phyloP scores from a whole-genome alignment of 2,888 invertebrate genomes.

The Deroplatys truncata region DNA sequence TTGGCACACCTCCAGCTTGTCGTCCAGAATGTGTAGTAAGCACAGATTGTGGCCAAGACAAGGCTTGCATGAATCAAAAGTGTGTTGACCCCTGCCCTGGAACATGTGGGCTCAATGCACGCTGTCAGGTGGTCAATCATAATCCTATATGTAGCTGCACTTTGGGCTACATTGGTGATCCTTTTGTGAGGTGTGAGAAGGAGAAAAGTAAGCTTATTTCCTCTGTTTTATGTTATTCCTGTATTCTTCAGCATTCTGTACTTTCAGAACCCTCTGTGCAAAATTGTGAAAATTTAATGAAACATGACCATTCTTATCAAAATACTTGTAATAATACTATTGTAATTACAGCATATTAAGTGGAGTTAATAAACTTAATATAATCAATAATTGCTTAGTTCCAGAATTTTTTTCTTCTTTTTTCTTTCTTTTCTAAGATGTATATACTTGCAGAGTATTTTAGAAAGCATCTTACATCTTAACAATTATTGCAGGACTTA shows the following conservation, averaged over 20 bases:
- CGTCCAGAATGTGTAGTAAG: conserved; percentile 74
- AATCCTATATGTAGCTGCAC: conserved; percentile 47
- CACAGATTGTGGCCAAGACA: conserved; percentile 60
- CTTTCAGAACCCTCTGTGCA: neutral
- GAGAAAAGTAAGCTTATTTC: conserved; percentile 55
- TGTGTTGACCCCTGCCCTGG: conserved; percentile 54
- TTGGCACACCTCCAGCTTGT: conserved; percentile 74
- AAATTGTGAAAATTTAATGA: neutral
- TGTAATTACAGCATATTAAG: no score
- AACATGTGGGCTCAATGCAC: conserved; percentile 45
- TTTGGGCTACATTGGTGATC: conserved; percentile 70
- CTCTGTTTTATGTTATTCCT: conserved; percentile 34
- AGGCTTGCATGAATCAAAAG: conserved; percentile 66
- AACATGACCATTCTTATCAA: neutral
- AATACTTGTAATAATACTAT: no score
- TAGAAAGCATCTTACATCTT: no score
- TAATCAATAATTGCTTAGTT: no score
- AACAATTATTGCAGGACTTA: no score
- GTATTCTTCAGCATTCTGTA: conserved; percentile 27
- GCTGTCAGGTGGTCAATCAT: conserved; percentile 47
- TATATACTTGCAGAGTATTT: no score
- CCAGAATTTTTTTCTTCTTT: no score
- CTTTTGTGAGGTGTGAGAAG: conserved; percentile 53
- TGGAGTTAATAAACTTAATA: no score
- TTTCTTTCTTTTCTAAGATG: no score